Conservation (phyloP, 2,888 invertebrate genomes). For the Drosophila neotestacea region DNA sequence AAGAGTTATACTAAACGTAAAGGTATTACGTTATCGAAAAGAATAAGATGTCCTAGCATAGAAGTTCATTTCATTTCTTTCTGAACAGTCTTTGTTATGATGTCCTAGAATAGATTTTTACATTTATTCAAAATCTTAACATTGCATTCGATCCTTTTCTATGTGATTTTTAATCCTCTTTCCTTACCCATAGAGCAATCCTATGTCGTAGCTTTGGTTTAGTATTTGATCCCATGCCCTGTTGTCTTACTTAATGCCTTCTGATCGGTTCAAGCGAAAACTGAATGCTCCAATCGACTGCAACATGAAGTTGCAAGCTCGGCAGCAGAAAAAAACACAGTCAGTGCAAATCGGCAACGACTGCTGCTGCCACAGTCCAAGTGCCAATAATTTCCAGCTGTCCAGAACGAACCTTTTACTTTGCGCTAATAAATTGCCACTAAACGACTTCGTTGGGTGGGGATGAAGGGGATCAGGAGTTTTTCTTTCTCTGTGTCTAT, state of each 20-base stretch:
- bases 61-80: no score
- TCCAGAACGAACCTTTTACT: conserved; percentile 75
- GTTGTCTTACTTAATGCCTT: conserved; percentile 60
- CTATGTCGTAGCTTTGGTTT: not conserved
- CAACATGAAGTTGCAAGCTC: conserved; percentile 46
- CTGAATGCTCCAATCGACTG: conserved; percentile 47
- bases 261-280: conserved; percentile 50
- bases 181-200: conserved; percentile 32
- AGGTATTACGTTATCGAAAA: no score
- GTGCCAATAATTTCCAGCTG: conserved; percentile 71
- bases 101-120: no score
- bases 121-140: not conserved
- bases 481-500: not conserved
- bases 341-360: conserved; percentile 35
- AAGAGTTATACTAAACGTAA: not conserved
- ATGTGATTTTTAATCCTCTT: not conserved
- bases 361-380: conserved; percentile 62
- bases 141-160: not conserved
- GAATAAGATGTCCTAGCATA: no score
- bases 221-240: conserved; percentile 30
- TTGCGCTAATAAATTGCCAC: conserved; percentile 77
- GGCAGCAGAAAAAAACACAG: conserved; percentile 8
- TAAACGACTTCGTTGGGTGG: conserved; percentile 66
- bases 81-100: no score
- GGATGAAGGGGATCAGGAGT: not conserved